Conservation (phyloP, 1,140 invertebrate species). For the Aphelinus atriplicis region DNA sequence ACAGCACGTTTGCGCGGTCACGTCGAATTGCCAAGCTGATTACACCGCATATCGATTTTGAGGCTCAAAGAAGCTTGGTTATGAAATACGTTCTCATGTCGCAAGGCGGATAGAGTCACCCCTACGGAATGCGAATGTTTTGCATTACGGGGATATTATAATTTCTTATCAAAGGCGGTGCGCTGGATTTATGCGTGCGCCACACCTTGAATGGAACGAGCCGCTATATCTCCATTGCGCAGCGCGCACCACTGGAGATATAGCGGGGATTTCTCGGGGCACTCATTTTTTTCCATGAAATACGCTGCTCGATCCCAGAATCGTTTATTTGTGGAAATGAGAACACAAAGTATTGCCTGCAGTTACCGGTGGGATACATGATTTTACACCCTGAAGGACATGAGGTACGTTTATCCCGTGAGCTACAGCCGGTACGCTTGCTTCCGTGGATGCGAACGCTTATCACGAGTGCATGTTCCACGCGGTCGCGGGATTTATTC, state of each 20-base stretch:
- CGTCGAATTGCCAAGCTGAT: slow-evolving; percentile 4
- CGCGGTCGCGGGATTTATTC: no score
- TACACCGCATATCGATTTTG: slow-evolving; percentile 15
- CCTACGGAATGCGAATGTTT: background rate
- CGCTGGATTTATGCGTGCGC: slow-evolving; percentile 11
- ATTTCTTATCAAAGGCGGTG: slow-evolving; percentile 24
- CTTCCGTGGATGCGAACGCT: no score
- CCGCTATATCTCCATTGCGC: slow-evolving; percentile 27
- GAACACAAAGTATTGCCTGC: background rate
- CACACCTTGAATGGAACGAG: background rate
- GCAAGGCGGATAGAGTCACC: background rate
- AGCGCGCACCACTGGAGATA: slow-evolving; percentile 30
- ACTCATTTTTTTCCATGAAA: slow-evolving; percentile 26
- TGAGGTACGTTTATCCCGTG: no score
- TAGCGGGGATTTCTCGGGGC: slow-evolving; percentile 14
- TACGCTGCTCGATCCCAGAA: slow-evolving; percentile 16
- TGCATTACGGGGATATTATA: slow-evolving; percentile 12
- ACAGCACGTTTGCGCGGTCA: slow-evolving; percentile 11
- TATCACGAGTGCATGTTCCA: no score
- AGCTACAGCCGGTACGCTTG: no score
- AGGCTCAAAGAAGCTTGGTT: background rate
- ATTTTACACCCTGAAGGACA: no score
- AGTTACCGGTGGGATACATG: background rate
- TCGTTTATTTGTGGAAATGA: slow-evolving; percentile 29
- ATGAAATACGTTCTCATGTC: background rate